Base-by-base conservation (phyloP, 2,113 vertebrate species). In the Aplodontia rufa region DNA sequence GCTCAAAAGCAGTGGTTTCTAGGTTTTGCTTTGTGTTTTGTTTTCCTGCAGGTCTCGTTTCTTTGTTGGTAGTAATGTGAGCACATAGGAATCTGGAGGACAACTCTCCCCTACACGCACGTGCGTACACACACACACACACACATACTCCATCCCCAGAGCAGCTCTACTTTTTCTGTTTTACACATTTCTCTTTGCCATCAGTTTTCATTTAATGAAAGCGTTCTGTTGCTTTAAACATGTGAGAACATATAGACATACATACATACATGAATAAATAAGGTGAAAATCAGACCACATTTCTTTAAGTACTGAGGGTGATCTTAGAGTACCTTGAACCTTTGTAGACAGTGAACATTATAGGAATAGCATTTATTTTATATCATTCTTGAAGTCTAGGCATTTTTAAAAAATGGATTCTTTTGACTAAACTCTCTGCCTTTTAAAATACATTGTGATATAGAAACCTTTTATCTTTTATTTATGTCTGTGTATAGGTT, bases 341-440 rank as follows among this genome's bases (percentile, higher is more conserved):
- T 79, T 35, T 93, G 62, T 64, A 84, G 96, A 93, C 68, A 0
- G 75, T 12, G 20, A 90, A 87, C 42, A 30, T 84, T 96, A 97
- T 86, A 90, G 96, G 94, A 90, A 75, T 81, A 95, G 26, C 81
- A 60, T 97, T 96, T 71, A 89, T 82, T 12, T 85, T 78, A 90
- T 88, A 95, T 81, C 74, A 75, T 84, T 80, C 40, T 40, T 94
- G 91, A 96, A 85, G 49, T 91, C 49, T 28, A 69, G 0, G 92
- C n/a, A 26, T 12, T 74, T 96, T 91, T 35, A 66, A 64, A 66
- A 66, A 91, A 83, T 51, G 5, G 1, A 37, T 80, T 69, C 42
- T 30, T 95, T 94, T 95, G 83, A 26, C 69, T 88, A 93, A 97
- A 92, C 26, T 68, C 51, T 0, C 0, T 96, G 35, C 74, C 42